These are phyloP conservation scores for Crotalus adamanteus DNA, from an alignment of 2,797 vertebrate genomes.

Conservation along the genomic window DNA sequence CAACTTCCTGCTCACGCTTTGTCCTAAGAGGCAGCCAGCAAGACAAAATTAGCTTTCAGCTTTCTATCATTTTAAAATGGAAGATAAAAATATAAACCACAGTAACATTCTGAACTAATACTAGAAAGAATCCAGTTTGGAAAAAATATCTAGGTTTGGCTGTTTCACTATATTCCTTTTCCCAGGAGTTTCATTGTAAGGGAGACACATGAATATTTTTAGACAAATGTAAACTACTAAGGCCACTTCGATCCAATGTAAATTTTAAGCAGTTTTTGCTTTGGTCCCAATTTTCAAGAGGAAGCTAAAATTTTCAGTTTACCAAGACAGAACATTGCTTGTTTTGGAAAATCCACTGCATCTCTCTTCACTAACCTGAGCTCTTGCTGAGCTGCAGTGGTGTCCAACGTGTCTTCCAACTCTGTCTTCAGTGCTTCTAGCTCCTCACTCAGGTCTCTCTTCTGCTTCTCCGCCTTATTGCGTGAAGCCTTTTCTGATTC, in stretches of 20 bases:
- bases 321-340: background rate
- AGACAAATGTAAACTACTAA: background rate
- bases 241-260: background rate
- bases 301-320: background rate
- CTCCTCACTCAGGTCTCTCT: constrained; percentile 94
- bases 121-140: background rate
- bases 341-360: background rate
- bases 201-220: background rate
- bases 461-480: constrained; percentile 96
- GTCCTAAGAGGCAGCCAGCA: constrained; percentile 70
- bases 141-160: background rate
- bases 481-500: constrained; percentile 90
- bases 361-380: constrained; percentile 80
- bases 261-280: background rate
- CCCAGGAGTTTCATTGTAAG: background rate
- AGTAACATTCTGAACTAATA: background rate
- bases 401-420: constrained; percentile 95
- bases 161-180: background rate
- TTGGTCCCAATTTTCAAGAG: background rate
- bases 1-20: constrained; percentile 94
- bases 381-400: constrained; percentile 95
- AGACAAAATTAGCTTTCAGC: background rate
- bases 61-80: background rate
- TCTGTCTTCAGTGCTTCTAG: constrained; percentile 96
- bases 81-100: background rate